A percentile compares a stretch with the other conserved stretches of the same genome.
Evolutionary conservation across 2,888 invertebrate species (phyloP).

Genomic region (Diploptera punctata): DNA sequence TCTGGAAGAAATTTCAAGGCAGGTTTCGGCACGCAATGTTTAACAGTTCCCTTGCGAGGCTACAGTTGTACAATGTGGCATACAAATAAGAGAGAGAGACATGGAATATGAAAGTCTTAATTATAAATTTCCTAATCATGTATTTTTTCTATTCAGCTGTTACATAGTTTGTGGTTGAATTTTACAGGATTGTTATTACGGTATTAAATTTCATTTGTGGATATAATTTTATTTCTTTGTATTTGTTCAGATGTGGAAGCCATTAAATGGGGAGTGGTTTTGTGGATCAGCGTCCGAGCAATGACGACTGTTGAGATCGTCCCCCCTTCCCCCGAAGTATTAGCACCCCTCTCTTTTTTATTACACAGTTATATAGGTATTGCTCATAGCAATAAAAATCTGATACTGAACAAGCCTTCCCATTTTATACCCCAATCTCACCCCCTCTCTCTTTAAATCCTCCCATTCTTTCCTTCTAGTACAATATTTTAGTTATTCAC

Average conservation of each 20-base stretch:
- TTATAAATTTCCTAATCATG: too few species aligned
- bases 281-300: background rate
- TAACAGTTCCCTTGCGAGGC: too few species aligned
- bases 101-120: too few species aligned
- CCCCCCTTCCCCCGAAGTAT: background rate
- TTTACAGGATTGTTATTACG: too few species aligned
- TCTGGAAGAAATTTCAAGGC: too few species aligned
- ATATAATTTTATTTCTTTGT: too few species aligned
- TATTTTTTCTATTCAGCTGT: too few species aligned
- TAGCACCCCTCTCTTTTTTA: background rate
- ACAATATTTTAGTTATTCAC: background rate
- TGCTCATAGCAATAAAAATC: background rate
- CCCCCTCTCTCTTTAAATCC: background rate
- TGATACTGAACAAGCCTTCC: background rate
- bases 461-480: background rate
- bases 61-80: too few species aligned
- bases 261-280: background rate
- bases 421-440: background rate
- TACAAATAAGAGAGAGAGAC: too few species aligned
- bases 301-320: background rate
- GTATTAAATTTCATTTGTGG: too few species aligned
- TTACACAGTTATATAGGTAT: background rate
- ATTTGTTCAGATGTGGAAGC: background rate
- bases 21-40: too few species aligned
- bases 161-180: too few species aligned